Base-by-base conservation (phyloP, 2,888 invertebrate genomes). In the Thalpophila matura region DNA sequence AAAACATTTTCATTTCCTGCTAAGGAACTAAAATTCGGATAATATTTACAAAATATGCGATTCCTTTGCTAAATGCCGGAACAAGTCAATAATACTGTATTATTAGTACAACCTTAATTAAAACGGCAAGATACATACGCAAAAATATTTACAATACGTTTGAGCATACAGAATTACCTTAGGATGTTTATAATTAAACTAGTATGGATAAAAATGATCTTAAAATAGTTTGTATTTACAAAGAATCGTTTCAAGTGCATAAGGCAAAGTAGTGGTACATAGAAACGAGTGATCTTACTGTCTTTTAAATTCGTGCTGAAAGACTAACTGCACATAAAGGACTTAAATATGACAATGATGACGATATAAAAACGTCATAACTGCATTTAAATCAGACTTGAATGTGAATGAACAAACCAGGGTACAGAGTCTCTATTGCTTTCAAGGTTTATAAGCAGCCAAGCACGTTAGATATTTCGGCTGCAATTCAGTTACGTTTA, bases 81-180 rank as follows among this genome's bases (percentile, higher is more conserved):
- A 47, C 77, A 82, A 65, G 72, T 85, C 80, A 84, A 81, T 89
- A 91, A 90, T 89, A 91, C 90, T 90, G 90, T 83, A 87, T 64
- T 83, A 77, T 73, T 78, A 83, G 66, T 81, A 85, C 43, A 57
- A 76, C 7, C 78, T 84, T 83, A 83, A 82, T 67, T 79, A 73
- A 77, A 79, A 77, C 79, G 89, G 89, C 89, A 89, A 89, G 89
- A 89, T 74, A 83, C 77, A 86, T 78, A 75, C 75, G 77, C 61
- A 77, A 71, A 61, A 74, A 69, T 88, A 89, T 89, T 85, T 89
- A 89, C 89, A 89, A 82, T 61, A 72, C 43, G 57, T 64, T 79
- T 79, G 77, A 79, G 77, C 77, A 77, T 70, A 77, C 47, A 64
- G 60, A 46, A 42, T 63, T 72, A 59, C 47, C 51, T 66, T 49